Base-by-base conservation (phyloP, 2,113 vertebrate genomes). In the Paramisgurnus dabryanus region DNA sequence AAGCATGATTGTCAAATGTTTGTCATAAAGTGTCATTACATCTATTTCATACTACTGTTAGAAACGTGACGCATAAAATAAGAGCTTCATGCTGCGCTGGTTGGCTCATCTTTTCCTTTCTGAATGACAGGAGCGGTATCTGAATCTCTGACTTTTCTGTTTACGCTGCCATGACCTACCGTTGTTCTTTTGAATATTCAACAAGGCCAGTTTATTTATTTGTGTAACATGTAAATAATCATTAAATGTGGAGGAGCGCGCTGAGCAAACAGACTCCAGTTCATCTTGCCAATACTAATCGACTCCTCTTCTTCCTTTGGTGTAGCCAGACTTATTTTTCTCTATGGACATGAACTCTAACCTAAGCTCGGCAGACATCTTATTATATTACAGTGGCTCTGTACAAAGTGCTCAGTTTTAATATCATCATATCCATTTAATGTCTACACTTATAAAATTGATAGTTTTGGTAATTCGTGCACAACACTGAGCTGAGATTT, bases 151-250 rank as follows among this genome's bases (percentile, higher is more conserved):
- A 83, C 74, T 82, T 79, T 85, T 86, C 34, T 83, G 85, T 87
- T 88, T 84, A 80, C 86, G 66, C 86, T 84, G 83, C 76, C 71
- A 80, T 85, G 82, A 89, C 84, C 81, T 80, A 80, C 80, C 64
- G 76, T 76, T 87, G 78, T 86, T 88, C 82, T 86, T 78, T 87
- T 89, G 87, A 89, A 89, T 89, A 89, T 87, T 85, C 84, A 90
- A 82, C 86, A 79, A 82, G 74, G 79, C 49, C 55, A 74, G 83
- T 76, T 84, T 68, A 88, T 89, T 87, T 88, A 82, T 90, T 90
- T 89, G 87, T 79, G 74, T 84, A 78, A 86, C 67, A 76, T 84
- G 86, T 86, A 87, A 87, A 91, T 88, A 88, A 78, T 86, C 83
- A 89, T 83, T 82, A 69, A 53, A 87, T 47, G 82, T 85, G 83